Percentiles rank a stretch among this genome's conserved stretches.
These are phyloP conservation scores for Vanacampus margaritifer DNA, from an alignment of 2,113 vertebrate genomes.

Conservation along the genomic window DNA sequence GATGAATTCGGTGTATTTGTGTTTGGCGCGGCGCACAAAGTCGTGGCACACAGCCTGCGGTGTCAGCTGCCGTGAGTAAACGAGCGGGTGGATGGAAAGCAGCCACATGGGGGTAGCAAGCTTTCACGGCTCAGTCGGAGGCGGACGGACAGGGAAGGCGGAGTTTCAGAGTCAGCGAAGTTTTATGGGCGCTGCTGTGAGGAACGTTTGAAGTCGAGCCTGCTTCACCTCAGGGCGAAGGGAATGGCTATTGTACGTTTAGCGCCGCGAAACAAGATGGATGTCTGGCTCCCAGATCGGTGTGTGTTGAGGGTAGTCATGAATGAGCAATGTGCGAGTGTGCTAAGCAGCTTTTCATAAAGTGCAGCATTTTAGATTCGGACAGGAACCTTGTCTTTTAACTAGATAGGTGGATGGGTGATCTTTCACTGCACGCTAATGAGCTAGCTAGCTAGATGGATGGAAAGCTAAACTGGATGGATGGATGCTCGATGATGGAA, in stretches of 20 bases:
- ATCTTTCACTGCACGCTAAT: too few relatives aligned
- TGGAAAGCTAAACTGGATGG: too few relatives aligned
- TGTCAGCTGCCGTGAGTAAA: slow-evolving; percentile 30
- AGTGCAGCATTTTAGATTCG: not conserved
- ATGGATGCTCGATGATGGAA: too few relatives aligned
- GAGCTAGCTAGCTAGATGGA: too few relatives aligned
- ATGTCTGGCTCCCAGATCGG: slow-evolving; percentile 55
- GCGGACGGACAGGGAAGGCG: slow-evolving; percentile 45
- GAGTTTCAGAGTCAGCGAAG: slow-evolving; percentile 50
- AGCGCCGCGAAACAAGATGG: slow-evolving; percentile 50
- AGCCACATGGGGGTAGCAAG: slow-evolving; percentile 63
- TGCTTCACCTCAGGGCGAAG: slow-evolving; percentile 63
- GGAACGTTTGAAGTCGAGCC: slow-evolving; percentile 62
- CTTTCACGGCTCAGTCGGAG: slow-evolving; percentile 48
- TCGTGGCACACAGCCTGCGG: slow-evolving; percentile 24
- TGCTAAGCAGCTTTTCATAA: slow-evolving; percentile 25
- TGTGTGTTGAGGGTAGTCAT: slow-evolving; percentile 54
- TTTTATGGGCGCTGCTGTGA: slow-evolving; percentile 59
- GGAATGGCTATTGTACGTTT: slow-evolving; percentile 61
- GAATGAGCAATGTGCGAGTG: slow-evolving; percentile 39
- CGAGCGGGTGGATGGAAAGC: slow-evolving; percentile 44
- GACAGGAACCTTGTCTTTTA: not conserved
- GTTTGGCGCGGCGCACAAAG: slow-evolving; percentile 21
- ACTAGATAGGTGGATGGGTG: too few relatives aligned
- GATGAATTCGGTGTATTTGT: not conserved